Base-by-base conservation (phyloP, 1,140 invertebrate genomes). In the Phthorimaea operculella region DNA sequence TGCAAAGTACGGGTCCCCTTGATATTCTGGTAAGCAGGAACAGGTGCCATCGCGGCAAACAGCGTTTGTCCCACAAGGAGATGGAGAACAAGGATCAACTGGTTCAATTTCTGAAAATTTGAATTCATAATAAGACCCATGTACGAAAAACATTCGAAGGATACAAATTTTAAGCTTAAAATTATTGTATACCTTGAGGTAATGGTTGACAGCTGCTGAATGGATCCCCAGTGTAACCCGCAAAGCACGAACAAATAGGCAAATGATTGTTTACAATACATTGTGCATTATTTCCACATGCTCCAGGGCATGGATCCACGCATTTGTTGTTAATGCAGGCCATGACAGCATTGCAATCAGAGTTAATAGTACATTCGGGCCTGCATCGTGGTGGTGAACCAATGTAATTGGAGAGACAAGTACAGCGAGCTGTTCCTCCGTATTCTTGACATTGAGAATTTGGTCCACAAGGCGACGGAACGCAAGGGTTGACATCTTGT, bases 391-490 rank as follows among this genome's bases (percentile, higher is more conserved):
- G 92, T 53, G 92, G 91, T 53, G 86, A 87, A 53, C 92, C 91
- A 11, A 89, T 86, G 63, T 92, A 93, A 34, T 87, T 90, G 1
- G 87, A 70, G 18, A 89, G 70, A 68, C 92, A 94, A 44, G 90
- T 89, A 64, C 92, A 94, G 0, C 90, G 88, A 4, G 90, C 88
- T 33, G 87, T 85, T 33, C 88, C 88, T 36, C 89, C 88, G 45
- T 90, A 86, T 52, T 89, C 80, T 63, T 89, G 85, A 68, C 93
- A 95, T 68, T 90, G 83, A 5, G 90, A 88, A 67, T 91, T 88
- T 7, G 89, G 85, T 16, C 93, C 93, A 76, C 93, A 94, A 7
- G 92, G 92, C 14, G 90, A 90, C 39, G 92, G 92, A 10, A 90
- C 72, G 68, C 93, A 94, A 12, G 92, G 91, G 76, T 93, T 88